These are phyloP conservation scores for Epiperipatus broadwayi DNA, from an alignment of 2,888 invertebrate genomes.

Conservation along the genomic window DNA sequence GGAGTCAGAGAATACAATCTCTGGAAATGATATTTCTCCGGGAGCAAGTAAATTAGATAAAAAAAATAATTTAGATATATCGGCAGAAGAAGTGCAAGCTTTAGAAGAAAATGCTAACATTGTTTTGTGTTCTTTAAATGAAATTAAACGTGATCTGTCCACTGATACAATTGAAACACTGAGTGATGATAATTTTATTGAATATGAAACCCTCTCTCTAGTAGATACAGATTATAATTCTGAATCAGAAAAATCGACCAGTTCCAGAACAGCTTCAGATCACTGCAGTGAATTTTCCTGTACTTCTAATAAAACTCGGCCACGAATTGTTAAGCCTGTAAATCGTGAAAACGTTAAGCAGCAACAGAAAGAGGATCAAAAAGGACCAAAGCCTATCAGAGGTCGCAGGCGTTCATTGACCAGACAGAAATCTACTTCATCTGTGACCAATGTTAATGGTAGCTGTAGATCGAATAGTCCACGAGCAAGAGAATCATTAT, in stretches of 20 bases:
- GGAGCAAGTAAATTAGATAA: background rate
- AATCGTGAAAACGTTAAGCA: slow-evolving; percentile 13
- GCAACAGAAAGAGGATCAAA: slow-evolving; percentile 22
- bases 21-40: background rate
- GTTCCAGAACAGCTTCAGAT: slow-evolving; percentile 20
- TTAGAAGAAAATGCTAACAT: slow-evolving; percentile 39
- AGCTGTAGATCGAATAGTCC: too few species aligned
- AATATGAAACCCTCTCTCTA: slow-evolving; percentile 44
- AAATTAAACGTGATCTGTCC: slow-evolving; percentile 26
- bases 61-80: slow-evolving; percentile 17
- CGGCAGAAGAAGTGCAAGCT: slow-evolving; percentile 31
- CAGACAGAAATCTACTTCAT: too few species aligned
- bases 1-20: too few species aligned
- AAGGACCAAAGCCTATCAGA: slow-evolving; percentile 39
- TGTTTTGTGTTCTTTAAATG: slow-evolving; percentile 36
- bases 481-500: slow-evolving; percentile 26
- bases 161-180: slow-evolving; percentile 22
- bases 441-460: too few species aligned
- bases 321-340: slow-evolving; percentile 35
- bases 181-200: slow-evolving; percentile 35
- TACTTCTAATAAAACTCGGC: slow-evolving; percentile 22
- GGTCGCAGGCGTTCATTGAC: too few species aligned
- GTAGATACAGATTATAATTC: slow-evolving; percentile 53
- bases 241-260: slow-evolving; percentile 30
- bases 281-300: background rate